phyloP scores from a whole-genome alignment of 2,797 vertebrate species.

The Urosaurus nigricauda region DNA sequence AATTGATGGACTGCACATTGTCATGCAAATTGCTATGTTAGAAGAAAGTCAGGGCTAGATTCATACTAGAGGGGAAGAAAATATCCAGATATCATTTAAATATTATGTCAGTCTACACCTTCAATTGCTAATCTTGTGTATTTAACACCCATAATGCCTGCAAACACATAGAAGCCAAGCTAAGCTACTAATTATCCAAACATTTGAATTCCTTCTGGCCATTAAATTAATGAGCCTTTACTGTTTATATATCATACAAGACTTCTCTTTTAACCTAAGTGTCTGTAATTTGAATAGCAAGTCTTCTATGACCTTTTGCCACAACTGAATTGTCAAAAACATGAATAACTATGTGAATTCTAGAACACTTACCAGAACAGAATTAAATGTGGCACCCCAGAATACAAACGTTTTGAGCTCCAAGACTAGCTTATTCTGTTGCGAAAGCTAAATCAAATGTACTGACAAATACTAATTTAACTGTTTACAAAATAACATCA shows the following conservation, averaged over 20 bases:
- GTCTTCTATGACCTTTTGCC: background rate
- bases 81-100: background rate
- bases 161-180: background rate
- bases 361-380: too few species aligned
- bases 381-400: background rate
- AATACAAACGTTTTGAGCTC: background rate
- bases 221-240: background rate
- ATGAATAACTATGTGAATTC: background rate
- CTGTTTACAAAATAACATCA: background rate
- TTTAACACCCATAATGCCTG: background rate
- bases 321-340: background rate
- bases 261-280: background rate
- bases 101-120: background rate
- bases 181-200: conserved; percentile 8
- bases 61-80: background rate
- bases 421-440: background rate
- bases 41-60: background rate
- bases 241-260: background rate
- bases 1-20: background rate
- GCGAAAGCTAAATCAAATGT: background rate
- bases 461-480: background rate
- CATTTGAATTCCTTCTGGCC: background rate
- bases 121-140: background rate
- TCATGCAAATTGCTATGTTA: background rate
- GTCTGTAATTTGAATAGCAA: background rate